Conservation (phyloP, 2,888 invertebrate species). For the Polymixis flavicincta region DNA sequence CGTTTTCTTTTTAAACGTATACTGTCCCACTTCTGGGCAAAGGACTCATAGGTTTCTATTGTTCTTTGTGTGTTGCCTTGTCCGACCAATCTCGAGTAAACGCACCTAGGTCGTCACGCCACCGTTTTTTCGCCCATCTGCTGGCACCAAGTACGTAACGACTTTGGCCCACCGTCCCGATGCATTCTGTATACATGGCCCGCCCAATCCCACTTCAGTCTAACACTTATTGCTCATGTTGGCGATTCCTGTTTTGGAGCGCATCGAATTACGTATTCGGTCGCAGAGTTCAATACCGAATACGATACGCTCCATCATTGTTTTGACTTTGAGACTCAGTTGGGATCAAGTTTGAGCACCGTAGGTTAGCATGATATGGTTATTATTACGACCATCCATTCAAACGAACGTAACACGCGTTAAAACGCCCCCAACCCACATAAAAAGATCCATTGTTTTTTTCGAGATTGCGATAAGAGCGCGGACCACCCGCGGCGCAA, state of each 20-base stretch:
- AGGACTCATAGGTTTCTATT: not conserved
- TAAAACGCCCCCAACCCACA: too few relatives aligned
- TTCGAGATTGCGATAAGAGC: too few relatives aligned
- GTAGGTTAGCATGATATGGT: too few relatives aligned
- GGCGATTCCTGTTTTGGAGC: not conserved
- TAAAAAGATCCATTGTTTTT: too few relatives aligned
- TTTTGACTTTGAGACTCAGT: not conserved
- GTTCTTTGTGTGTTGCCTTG: not conserved
- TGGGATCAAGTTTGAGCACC: not conserved
- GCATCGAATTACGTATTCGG: not conserved
- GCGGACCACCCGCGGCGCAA: too few relatives aligned
- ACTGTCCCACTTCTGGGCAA: too few relatives aligned
- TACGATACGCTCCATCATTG: not conserved
- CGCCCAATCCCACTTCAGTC: not conserved
- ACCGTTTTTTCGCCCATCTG: not conserved
- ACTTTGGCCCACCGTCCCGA: not conserved
- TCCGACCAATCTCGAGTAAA: not conserved
- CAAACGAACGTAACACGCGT: too few relatives aligned
- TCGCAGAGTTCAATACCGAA: not conserved
- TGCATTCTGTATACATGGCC: not conserved
- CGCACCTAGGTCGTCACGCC: not conserved
- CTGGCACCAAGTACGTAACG: not conserved
- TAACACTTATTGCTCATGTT: not conserved
- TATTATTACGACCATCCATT: too few relatives aligned
- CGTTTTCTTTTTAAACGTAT: too few relatives aligned